Evolutionary conservation across 2,797 vertebrate genomes (phyloP).

Genomic region (Anabas testudineus): DNA sequence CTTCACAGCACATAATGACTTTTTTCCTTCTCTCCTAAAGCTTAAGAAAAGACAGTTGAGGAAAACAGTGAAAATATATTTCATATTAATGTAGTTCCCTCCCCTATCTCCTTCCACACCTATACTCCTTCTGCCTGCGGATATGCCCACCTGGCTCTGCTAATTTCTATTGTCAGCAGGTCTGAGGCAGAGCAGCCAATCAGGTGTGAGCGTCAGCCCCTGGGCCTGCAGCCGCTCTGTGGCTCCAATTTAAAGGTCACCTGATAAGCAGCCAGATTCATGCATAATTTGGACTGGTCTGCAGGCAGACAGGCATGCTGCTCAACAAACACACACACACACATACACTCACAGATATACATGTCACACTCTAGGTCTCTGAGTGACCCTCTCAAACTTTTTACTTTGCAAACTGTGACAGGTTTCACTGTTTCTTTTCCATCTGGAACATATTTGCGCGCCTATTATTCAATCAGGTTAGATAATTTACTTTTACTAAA

Average conservation of each 20-base stretch:
- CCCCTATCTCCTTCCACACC: slow-evolving; percentile 53
- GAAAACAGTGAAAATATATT: slow-evolving; percentile 76
- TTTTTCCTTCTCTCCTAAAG: slow-evolving; percentile 75
- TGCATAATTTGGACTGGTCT: slow-evolving; percentile 81
- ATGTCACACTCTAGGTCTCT: slow-evolving; percentile 31
- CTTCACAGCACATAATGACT: slow-evolving; percentile 84
- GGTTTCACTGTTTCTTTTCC: slow-evolving; percentile 38
- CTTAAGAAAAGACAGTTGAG: slow-evolving; percentile 74
- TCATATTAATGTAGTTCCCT: slow-evolving; percentile 59
- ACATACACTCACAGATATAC: slow-evolving; percentile 28
- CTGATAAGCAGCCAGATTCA: slow-evolving; percentile 83
- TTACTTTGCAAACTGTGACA: slow-evolving; percentile 22
- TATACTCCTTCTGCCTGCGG: slow-evolving; percentile 66
- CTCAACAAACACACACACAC: slow-evolving; percentile 38
- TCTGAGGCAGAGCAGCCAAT: slow-evolving; percentile 78
- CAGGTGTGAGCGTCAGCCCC: slow-evolving; percentile 74
- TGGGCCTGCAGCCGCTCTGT: slow-evolving; percentile 76
- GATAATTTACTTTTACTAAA: slow-evolving; percentile 61
- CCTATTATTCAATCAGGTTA: slow-evolving; percentile 35
- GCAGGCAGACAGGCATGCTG: slow-evolving; percentile 60
- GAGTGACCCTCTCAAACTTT: slow-evolving; percentile 58
- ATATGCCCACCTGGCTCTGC: slow-evolving; percentile 76
- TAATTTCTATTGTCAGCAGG: slow-evolving; percentile 86
- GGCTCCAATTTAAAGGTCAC: slow-evolving; percentile 88
- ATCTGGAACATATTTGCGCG: slow-evolving; percentile 12